Conservation (phyloP, 1,140 invertebrate species). For the Chionoecetes opilio region DNA sequence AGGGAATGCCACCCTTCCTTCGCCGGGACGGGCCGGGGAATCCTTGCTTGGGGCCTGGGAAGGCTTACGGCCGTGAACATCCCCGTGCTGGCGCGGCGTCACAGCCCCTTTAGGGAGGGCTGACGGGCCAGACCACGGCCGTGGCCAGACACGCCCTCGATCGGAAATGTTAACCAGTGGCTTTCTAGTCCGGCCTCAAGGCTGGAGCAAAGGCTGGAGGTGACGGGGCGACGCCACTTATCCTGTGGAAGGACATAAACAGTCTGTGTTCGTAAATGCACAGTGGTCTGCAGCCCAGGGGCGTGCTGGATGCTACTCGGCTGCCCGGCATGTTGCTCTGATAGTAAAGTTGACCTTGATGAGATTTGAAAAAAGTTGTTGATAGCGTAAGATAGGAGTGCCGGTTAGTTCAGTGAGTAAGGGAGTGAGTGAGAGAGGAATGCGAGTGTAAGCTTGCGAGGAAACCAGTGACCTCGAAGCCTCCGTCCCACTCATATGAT, state of each 20-base stretch:
- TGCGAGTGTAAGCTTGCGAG: too few species aligned
- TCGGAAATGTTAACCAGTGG: slow-evolving; percentile 13
- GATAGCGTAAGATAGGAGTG: background rate
- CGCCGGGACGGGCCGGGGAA: background rate
- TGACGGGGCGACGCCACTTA: background rate
- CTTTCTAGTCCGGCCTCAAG: slow-evolving; percentile 5
- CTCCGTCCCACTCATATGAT: background rate
- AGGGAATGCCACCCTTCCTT: too few species aligned
- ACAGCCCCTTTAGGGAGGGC: background rate
- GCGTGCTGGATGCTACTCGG: too few species aligned
- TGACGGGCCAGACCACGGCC: background rate
- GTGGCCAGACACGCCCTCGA: slow-evolving; percentile 15
- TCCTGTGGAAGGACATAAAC: background rate
- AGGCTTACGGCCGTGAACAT: background rate
- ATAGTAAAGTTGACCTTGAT: background rate
- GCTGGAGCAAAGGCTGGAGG: slow-evolving; percentile 2
- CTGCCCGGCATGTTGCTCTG: too few species aligned
- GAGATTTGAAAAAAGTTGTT: background rate
- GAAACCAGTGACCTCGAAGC: background rate
- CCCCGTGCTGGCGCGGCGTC: background rate
- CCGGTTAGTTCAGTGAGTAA: background rate
- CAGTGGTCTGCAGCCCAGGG: background rate
- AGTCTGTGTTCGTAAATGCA: background rate
- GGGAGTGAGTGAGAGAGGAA: background rate
- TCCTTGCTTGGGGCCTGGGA: background rate